A percentile compares a stretch with the other conserved stretches of the same genome.
These are phyloP conservation scores for Drosophila nr. perissopoda DNA, from an alignment of 2,888 invertebrate genomes.

Conservation along the genomic window DNA sequence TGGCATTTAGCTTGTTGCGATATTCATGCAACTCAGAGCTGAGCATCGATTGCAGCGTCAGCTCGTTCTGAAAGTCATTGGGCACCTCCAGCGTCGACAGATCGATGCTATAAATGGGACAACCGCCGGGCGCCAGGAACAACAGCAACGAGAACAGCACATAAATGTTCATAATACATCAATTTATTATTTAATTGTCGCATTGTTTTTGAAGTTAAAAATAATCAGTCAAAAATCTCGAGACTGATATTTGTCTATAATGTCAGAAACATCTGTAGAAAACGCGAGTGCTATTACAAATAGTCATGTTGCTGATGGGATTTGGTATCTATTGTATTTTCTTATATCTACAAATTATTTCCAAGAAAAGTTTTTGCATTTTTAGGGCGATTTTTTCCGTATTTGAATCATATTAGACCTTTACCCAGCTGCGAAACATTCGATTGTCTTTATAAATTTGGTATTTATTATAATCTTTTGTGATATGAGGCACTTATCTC, in stretches of 20 bases:
- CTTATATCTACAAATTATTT: no score
- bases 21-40: constrained; percentile 68
- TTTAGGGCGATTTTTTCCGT: background rate
- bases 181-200: constrained; percentile 56
- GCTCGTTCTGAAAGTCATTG: constrained; percentile 72
- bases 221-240: background rate
- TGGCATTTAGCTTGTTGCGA: constrained; percentile 46
- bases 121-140: constrained; percentile 74
- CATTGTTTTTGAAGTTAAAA: constrained; percentile 48
- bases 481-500: background rate
- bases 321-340: background rate
- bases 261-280: background rate
- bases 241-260: background rate
- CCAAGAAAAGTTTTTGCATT: no score
- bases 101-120: constrained; percentile 77
- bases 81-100: constrained; percentile 72
- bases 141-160: constrained; percentile 69
- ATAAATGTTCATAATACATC: constrained; percentile 72
- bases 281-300: background rate
- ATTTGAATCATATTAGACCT: background rate
- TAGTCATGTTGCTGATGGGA: background rate
- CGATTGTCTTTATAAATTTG: background rate
- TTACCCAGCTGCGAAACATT: background rate
- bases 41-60: constrained; percentile 74
- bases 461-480: background rate